Evolutionary conservation across 2,888 invertebrate genomes (phyloP).

Genomic region (Tiliacea citrago): DNA sequence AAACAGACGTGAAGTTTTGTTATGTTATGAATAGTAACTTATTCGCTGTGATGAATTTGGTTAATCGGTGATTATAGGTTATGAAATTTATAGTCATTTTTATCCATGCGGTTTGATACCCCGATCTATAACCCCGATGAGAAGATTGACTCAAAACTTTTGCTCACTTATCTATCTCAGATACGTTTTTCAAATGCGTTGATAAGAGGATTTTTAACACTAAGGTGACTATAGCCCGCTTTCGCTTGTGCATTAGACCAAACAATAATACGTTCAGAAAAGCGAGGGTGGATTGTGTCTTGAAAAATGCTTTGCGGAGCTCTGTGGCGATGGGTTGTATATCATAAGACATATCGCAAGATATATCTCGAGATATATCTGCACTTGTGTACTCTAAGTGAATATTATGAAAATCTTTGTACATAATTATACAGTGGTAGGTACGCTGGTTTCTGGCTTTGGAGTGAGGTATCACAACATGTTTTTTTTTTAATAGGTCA

Average conservation of each 20-base stretch:
- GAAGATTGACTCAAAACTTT: neutral
- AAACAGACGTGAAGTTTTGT: neutral
- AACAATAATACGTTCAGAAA: constrained; percentile 77
- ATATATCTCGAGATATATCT: constrained; percentile 70
- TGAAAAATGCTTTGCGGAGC: constrained; percentile 85
- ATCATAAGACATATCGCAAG: constrained; percentile 68
- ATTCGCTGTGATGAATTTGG: too few species aligned
- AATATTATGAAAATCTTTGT: constrained; percentile 45
- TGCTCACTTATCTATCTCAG: neutral
- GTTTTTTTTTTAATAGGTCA: neutral
- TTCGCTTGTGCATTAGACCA: constrained; percentile 65
- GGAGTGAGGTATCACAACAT: neutral
- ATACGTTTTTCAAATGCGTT: neutral
- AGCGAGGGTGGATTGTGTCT: constrained; percentile 86
- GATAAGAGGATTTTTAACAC: neutral
- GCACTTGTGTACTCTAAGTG: constrained; percentile 56
- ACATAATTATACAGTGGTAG: neutral
- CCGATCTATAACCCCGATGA: too few species aligned
- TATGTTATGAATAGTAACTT: neutral
- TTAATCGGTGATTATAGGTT: too few species aligned
- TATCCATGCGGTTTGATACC: neutral
- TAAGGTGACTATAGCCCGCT: neutral
- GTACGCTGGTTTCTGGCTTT: too few species aligned
- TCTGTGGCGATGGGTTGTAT: constrained; percentile 76
- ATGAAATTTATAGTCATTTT: neutral